These are phyloP conservation scores for Paramuricea clavata DNA, from an alignment of 92 coral and sea anemone species.

Conservation along the genomic window DNA sequence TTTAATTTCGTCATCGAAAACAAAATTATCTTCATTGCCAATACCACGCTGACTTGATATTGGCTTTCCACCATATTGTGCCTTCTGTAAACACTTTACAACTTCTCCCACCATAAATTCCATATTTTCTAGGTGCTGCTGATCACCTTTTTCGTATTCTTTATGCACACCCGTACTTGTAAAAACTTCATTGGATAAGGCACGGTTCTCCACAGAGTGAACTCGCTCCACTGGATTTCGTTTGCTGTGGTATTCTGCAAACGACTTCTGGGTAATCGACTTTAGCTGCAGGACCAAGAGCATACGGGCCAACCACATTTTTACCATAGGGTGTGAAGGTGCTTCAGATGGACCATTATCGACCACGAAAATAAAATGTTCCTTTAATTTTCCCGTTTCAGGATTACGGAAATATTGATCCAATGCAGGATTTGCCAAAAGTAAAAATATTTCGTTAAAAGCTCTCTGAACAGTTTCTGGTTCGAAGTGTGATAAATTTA, in stretches of 20 bases:
- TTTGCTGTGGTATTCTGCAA: slow-evolving; percentile 67
- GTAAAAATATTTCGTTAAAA: slow-evolving; percentile 70
- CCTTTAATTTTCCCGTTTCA: slow-evolving; percentile 70
- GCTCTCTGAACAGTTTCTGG: slow-evolving; percentile 65
- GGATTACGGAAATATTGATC: slow-evolving; percentile 68
- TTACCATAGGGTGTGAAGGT: slow-evolving; percentile 32
- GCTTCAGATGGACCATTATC: slow-evolving; percentile 81
- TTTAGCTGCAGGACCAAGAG: neutral
- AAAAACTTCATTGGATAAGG: slow-evolving; percentile 63
- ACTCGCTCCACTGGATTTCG: slow-evolving; percentile 71
- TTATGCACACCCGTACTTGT: slow-evolving; percentile 56
- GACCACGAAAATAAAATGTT: slow-evolving; percentile 70
- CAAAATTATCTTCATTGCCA: slow-evolving; percentile 38
- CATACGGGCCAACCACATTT: slow-evolving; percentile 67
- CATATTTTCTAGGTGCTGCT: slow-evolving; percentile 60
- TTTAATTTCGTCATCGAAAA: slow-evolving; percentile 57
- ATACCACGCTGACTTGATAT: slow-evolving; percentile 31
- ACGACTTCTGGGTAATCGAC: slow-evolving; percentile 58
- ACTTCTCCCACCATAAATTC: slow-evolving; percentile 61
- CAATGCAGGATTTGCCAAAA: slow-evolving; percentile 57
- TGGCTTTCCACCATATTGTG: slow-evolving; percentile 62
- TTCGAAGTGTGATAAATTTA: slow-evolving; percentile 62
- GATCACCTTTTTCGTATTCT: slow-evolving; percentile 48
- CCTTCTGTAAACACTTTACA: slow-evolving; percentile 11
- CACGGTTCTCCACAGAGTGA: slow-evolving; percentile 61